Evolutionary conservation across 2,888 invertebrate species (phyloP).

Genomic region (Clepsis dumicolana): DNA sequence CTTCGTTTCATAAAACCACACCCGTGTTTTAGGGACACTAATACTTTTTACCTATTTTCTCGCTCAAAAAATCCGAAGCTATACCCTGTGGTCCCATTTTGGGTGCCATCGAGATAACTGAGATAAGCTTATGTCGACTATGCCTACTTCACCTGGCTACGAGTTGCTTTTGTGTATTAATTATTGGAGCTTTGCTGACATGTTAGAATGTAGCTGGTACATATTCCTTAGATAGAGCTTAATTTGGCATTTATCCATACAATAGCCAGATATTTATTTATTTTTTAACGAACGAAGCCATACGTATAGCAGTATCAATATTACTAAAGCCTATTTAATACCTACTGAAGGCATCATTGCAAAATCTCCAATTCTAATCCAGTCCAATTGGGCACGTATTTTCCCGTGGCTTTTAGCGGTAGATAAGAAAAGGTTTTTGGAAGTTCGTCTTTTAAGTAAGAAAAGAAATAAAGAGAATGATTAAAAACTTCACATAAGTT

Average conservation of each 20-base stretch:
- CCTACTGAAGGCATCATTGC: not conserved
- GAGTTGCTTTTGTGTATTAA: too few relatives aligned
- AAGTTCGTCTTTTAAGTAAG: not conserved
- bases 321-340: not conserved
- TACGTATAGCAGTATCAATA: not conserved
- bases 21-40: too few relatives aligned
- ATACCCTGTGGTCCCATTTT: too few relatives aligned
- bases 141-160: too few relatives aligned
- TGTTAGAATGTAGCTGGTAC: too few relatives aligned
- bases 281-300: not conserved
- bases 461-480: not conserved
- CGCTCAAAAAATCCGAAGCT: too few relatives aligned
- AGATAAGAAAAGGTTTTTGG: not conserved
- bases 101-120: too few relatives aligned
- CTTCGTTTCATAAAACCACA: too few relatives aligned
- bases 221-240: too few relatives aligned
- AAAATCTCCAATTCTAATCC: constrained; percentile 4
- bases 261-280: not conserved
- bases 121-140: too few relatives aligned
- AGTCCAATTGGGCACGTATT: constrained; percentile 5
- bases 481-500: not conserved
- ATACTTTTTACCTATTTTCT: too few relatives aligned
- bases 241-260: not conserved
- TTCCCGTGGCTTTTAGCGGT: not conserved
- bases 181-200: too few relatives aligned